Conservation (phyloP, 2,797 vertebrate genomes). For the Hydrophis major region DNA sequence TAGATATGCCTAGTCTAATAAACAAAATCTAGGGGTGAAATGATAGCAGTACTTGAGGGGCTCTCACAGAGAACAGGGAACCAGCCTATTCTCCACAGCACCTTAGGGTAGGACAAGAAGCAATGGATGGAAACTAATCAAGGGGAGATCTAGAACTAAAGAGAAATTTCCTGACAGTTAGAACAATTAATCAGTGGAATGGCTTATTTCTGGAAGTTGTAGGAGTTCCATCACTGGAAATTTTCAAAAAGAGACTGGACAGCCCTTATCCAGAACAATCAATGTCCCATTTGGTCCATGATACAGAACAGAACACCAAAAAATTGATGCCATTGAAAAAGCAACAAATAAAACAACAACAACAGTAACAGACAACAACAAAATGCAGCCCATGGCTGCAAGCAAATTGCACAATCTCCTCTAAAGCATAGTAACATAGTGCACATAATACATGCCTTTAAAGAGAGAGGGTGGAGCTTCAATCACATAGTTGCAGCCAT, state of each 20-base stretch:
- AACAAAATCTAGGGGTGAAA: neutral
- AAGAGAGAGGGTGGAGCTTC: neutral
- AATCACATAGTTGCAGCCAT: neutral
- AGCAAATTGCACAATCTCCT: neutral
- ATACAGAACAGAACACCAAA: neutral
- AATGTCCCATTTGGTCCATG: neutral
- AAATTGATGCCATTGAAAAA: neutral
- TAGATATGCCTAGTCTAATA: neutral
- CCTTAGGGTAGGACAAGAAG: neutral
- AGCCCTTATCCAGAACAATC: neutral
- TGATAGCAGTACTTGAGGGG: neutral
- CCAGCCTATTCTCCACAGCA: neutral
- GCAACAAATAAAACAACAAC: neutral
- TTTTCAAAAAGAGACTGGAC: neutral
- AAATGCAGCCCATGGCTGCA: neutral
- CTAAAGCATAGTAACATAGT: neutral
- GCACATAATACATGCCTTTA: neutral
- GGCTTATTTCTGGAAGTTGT: neutral
- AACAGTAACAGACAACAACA: neutral
- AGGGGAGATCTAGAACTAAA: neutral
- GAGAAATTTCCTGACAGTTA: neutral
- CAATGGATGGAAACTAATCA: neutral
- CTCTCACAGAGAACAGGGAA: neutral
- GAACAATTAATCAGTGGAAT: neutral
- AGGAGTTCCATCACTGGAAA: neutral